Conservation (phyloP, 2,888 invertebrate species). For the Erebia ligea region DNA sequence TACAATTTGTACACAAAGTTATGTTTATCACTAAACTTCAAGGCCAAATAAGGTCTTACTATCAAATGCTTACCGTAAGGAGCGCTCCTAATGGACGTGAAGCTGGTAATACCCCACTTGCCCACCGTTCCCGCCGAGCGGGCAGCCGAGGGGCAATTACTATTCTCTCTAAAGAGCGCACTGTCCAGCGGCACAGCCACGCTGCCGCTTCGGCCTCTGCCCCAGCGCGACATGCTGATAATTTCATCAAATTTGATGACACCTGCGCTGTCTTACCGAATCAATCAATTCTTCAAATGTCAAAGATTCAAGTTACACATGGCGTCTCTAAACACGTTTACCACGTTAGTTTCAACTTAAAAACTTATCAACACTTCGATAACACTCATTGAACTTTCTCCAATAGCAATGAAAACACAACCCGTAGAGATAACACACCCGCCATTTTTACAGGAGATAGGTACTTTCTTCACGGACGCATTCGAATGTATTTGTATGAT, state of each 20-base stretch:
- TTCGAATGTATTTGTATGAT: slow-evolving; percentile 49
- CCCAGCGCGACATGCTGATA: slow-evolving; percentile 85
- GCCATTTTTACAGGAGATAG: slow-evolving; percentile 80
- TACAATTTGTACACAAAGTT: slow-evolving; percentile 12
- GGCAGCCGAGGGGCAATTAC: slow-evolving; percentile 93
- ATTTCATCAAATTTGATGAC: slow-evolving; percentile 80
- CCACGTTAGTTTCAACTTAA: slow-evolving; percentile 46
- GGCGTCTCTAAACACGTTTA: slow-evolving; percentile 51
- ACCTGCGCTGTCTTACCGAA: slow-evolving; percentile 63
- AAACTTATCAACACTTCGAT: slow-evolving; percentile 51
- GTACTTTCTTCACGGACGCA: slow-evolving; percentile 71
- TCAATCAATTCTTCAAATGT: slow-evolving; percentile 65
- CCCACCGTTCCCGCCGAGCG: slow-evolving; percentile 95
- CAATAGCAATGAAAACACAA: slow-evolving; percentile 76
- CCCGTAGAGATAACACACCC: slow-evolving; percentile 81
- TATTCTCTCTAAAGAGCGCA: slow-evolving; percentile 87
- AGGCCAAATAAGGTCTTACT: slow-evolving; percentile 44
- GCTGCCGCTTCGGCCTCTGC: slow-evolving; percentile 84
- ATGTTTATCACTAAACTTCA: slow-evolving; percentile 38
- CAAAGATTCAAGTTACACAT: slow-evolving; percentile 64
- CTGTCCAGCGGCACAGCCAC: slow-evolving; percentile 86
- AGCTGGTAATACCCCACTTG: slow-evolving; percentile 97
- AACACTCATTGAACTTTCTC: slow-evolving; percentile 61
- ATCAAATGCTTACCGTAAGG: slow-evolving; percentile 85
- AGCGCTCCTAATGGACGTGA: slow-evolving; percentile 93